These are phyloP conservation scores for Paragorgia papillata DNA, from an alignment of 92 coral and sea anemone species.

Conservation along the genomic window DNA sequence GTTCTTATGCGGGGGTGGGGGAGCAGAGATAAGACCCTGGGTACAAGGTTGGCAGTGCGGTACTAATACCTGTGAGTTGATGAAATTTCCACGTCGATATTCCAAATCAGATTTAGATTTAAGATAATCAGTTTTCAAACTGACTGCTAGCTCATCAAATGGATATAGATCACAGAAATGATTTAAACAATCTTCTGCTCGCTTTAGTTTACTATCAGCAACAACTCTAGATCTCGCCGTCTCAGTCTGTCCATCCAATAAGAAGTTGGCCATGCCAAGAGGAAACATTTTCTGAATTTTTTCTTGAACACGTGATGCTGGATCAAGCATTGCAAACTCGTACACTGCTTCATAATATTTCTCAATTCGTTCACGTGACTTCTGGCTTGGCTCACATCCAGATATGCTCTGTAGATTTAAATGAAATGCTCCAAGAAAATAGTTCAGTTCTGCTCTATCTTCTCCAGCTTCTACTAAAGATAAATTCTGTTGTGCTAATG, in stretches of 20 bases:
- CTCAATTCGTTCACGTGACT: constrained; percentile 16
- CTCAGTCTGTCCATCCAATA: constrained; percentile 30
- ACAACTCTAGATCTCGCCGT: constrained; percentile 18
- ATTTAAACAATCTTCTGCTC: constrained; percentile 21
- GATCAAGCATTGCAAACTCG: constrained; percentile 14
- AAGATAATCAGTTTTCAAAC: constrained; percentile 16
- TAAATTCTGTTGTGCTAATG: constrained; percentile 22
- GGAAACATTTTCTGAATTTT: constrained; percentile 24
- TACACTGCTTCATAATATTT: constrained; percentile 20
- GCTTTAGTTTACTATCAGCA: constrained; percentile 1
- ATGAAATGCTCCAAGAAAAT: constrained; percentile 8
- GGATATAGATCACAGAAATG: constrained; percentile 10
- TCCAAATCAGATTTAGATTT: constrained; percentile 29
- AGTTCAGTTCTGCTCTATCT: constrained; percentile 18
- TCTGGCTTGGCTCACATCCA: constrained; percentile 16
- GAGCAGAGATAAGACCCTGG: too few species aligned
- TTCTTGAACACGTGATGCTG: constrained; percentile 22
- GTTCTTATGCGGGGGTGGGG: too few species aligned
- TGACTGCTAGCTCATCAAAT: constrained; percentile 25
- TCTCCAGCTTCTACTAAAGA: constrained; percentile 7
- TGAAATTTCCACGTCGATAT: constrained; percentile 20
- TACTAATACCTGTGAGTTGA: neutral
- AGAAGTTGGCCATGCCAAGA: constrained; percentile 26
- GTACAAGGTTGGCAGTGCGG: too few species aligned
- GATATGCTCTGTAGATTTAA: constrained; percentile 5